Conservation (phyloP, 1,140 invertebrate genomes). For the Drosophila tani region DNA sequence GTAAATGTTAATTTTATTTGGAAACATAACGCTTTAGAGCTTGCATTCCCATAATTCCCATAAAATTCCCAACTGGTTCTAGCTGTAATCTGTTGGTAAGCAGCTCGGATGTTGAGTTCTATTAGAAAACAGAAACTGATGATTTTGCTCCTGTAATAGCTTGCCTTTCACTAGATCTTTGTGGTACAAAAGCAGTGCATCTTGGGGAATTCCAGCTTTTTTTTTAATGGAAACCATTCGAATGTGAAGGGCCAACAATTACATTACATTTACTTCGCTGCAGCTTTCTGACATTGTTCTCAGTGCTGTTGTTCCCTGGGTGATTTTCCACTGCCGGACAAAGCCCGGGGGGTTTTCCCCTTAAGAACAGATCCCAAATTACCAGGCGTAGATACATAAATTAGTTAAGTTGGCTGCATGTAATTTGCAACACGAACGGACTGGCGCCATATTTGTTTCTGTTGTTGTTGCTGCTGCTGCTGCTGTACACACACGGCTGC, state of each 20-base stretch:
- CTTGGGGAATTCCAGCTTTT: neutral
- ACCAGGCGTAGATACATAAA: slow-evolving; percentile 58
- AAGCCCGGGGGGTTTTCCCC: slow-evolving; percentile 20
- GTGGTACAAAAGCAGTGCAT: neutral
- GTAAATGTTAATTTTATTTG: no score
- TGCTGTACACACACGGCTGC: slow-evolving; percentile 9
- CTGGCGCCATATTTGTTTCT: slow-evolving; percentile 55
- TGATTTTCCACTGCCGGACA: slow-evolving; percentile 40
- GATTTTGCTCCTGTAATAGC: neutral
- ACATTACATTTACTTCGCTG: slow-evolving; percentile 11
- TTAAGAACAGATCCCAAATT: slow-evolving; percentile 60
- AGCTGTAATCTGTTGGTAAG: neutral
- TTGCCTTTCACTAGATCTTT: no score
- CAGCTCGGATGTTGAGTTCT: neutral
- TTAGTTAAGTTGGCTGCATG: slow-evolving; percentile 47
- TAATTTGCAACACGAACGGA: slow-evolving; percentile 73
- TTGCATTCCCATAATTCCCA: no score
- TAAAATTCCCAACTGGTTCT: neutral
- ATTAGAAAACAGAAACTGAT: neutral
- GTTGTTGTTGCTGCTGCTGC: slow-evolving; percentile 36
- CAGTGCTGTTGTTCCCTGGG: slow-evolving; percentile 15
- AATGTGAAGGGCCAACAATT: slow-evolving; percentile 11
- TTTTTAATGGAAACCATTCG: slow-evolving; percentile 3
- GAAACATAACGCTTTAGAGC: neutral
- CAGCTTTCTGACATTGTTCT: slow-evolving; percentile 37